These are phyloP conservation scores for Caenorhabditis drosophilae DNA, from an alignment of 2,888 invertebrate species.

Conservation along the genomic window DNA sequence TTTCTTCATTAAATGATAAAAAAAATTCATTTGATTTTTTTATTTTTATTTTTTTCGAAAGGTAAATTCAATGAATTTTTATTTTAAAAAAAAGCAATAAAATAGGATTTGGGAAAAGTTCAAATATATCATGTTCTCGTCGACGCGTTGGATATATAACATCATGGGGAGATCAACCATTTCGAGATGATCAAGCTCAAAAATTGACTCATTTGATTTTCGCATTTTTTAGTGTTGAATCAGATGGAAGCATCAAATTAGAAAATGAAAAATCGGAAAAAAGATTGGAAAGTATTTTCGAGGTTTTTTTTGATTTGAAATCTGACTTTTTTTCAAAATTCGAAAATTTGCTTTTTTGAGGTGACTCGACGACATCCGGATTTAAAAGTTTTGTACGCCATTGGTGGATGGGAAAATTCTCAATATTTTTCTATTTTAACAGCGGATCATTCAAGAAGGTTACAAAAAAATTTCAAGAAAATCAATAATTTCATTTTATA, in stretches of 20 bases:
- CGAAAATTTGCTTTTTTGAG: conserved; percentile 21
- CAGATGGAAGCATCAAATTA: conserved; percentile 57
- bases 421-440: conserved; percentile 61
- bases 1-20: too few relatives aligned
- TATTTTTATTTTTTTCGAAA: neutral
- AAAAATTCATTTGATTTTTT: neutral
- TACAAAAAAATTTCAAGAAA: neutral
- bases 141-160: conserved; percentile 67
- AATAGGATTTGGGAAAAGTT: too few relatives aligned
- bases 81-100: conserved; percentile 1
- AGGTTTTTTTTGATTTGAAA: conserved; percentile 11
- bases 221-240: conserved; percentile 62
- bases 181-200: conserved; percentile 58
- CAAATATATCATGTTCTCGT: conserved; percentile 26
- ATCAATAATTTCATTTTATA: neutral
- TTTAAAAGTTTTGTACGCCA: conserved; percentile 63
- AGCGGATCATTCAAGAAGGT: conserved; percentile 48
- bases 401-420: conserved; percentile 68
- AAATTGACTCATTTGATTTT: conserved; percentile 65
- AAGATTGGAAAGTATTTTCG: conserved; percentile 40
- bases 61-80: neutral
- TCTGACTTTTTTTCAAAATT: neutral
- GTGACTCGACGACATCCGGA: conserved; percentile 47
- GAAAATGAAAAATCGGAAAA: conserved; percentile 41
- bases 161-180: conserved; percentile 60